phyloP scores from a whole-genome alignment of 2,888 invertebrate genomes.

The Corbicula japonica region DNA sequence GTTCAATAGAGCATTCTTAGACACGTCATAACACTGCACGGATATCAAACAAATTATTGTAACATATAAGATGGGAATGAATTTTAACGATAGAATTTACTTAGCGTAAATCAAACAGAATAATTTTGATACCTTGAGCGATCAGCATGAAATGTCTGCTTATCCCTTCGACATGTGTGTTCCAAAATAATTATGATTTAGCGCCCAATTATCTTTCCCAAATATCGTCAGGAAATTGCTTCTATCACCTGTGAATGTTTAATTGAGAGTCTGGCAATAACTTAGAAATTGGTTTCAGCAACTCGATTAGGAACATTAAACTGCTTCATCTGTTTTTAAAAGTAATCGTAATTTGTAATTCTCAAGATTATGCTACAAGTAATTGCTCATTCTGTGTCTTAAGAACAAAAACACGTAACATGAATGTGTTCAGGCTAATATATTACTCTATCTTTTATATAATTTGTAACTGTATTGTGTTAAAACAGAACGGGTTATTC shows the following conservation, averaged over 20 bases:
- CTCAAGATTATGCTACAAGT: too few species aligned
- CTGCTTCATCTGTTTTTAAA: conserved; percentile 15
- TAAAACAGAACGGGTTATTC: too few species aligned
- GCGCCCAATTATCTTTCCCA: conserved; percentile 46
- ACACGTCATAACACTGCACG: conserved; percentile 27
- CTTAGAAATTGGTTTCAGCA: conserved; percentile 43
- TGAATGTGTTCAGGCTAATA: too few species aligned
- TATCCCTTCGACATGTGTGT: conserved; percentile 55
- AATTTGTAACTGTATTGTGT: too few species aligned
- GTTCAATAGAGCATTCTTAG: conserved; percentile 7
- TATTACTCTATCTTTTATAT: too few species aligned
- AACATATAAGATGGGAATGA: conserved; percentile 11
- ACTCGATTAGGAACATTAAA: conserved; percentile 25
- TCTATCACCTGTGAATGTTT: conserved; percentile 53
- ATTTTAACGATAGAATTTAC: conserved; percentile 28
- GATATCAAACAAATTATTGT: conserved; percentile 15
- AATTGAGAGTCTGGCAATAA: conserved; percentile 29
- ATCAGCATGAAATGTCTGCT: conserved; percentile 28
- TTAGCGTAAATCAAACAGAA: conserved; percentile 34
- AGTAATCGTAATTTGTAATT: conserved; percentile 17
- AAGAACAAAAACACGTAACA: too few species aligned
- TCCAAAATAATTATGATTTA: conserved; percentile 64
- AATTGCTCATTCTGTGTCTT: too few species aligned
- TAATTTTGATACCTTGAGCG: conserved; percentile 8
- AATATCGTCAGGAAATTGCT: conserved; percentile 55